These are phyloP conservation scores for Malurus melanocephalus DNA, from an alignment of 2,113 vertebrate species.

Conservation along the genomic window DNA sequence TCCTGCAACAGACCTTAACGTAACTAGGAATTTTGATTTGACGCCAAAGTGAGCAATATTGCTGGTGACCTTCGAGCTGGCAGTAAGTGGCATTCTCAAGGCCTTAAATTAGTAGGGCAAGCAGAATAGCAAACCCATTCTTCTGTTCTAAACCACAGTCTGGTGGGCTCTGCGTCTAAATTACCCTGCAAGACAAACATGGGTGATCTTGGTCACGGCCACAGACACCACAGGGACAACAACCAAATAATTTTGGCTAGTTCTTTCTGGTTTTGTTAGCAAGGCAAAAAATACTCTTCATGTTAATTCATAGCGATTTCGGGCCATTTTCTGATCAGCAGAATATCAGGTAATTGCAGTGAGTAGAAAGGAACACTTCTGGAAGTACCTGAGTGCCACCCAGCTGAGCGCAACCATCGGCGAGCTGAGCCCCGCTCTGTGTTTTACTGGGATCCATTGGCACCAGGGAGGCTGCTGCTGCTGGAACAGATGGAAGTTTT, in stretches of 20 bases:
- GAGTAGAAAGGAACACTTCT: background rate
- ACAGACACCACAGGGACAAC: slow-evolving; percentile 1
- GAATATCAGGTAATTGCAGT: background rate
- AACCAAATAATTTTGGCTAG: background rate
- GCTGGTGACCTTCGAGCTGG: slow-evolving; percentile 57
- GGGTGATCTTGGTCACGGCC: slow-evolving; percentile 1
- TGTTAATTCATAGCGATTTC: background rate
- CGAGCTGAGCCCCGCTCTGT: background rate
- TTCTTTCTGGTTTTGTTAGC: slow-evolving; percentile 37
- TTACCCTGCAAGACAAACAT: slow-evolving; percentile 3
- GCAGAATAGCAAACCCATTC: slow-evolving; percentile 46
- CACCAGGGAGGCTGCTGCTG: background rate
- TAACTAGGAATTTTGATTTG: slow-evolving; percentile 61
- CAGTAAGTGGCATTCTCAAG: slow-evolving; percentile 67
- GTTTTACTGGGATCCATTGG: background rate
- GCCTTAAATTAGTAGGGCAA: slow-evolving; percentile 58
- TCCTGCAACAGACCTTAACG: slow-evolving; percentile 51
- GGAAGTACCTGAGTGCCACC: background rate
- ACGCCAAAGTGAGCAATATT: slow-evolving; percentile 55
- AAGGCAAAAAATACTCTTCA: slow-evolving; percentile 10
- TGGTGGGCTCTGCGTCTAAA: slow-evolving; percentile 31
- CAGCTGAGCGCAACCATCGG: background rate
- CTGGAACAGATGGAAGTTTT: background rate
- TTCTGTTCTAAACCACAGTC: slow-evolving; percentile 25
- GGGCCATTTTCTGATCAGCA: slow-evolving; percentile 48